Conservation (phyloP, 2,888 invertebrate genomes). For the Eurytoma californica region DNA sequence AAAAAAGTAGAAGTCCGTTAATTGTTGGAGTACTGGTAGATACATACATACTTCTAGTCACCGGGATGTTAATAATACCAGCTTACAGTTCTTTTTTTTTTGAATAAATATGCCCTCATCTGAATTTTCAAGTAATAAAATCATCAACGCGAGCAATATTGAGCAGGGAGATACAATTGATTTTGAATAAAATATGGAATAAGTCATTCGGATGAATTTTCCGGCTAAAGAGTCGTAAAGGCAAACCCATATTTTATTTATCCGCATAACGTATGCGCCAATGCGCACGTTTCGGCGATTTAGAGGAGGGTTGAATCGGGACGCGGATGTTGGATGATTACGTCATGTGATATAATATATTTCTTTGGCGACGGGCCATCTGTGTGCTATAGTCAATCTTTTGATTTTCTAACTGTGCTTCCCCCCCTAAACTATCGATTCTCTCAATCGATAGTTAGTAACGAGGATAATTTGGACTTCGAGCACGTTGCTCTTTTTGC, state of each 20-base stretch:
- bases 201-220: background rate
- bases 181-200: background rate
- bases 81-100: no score
- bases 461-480: no score
- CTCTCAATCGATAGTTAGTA: no score
- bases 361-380: conserved; percentile 68
- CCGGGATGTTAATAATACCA: no score
- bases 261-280: conserved; percentile 37
- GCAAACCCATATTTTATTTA: conserved; percentile 30
- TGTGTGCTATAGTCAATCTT: conserved; percentile 18
- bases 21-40: no score
- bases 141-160: no score
- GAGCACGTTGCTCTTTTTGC: background rate
- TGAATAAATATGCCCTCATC: no score
- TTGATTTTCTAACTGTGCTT: conserved; percentile 19
- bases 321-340: conserved; percentile 69
- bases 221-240: background rate
- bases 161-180: background rate
- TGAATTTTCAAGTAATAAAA: no score
- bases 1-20: no score
- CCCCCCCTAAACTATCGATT: background rate
- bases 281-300: conserved; percentile 33
- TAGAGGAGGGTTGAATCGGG: conserved; percentile 35
- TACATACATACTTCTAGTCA: no score
- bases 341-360: conserved; percentile 68